phyloP scores from a whole-genome alignment of 2,113 vertebrate genomes.

The Chloropsis cyanopogon region DNA sequence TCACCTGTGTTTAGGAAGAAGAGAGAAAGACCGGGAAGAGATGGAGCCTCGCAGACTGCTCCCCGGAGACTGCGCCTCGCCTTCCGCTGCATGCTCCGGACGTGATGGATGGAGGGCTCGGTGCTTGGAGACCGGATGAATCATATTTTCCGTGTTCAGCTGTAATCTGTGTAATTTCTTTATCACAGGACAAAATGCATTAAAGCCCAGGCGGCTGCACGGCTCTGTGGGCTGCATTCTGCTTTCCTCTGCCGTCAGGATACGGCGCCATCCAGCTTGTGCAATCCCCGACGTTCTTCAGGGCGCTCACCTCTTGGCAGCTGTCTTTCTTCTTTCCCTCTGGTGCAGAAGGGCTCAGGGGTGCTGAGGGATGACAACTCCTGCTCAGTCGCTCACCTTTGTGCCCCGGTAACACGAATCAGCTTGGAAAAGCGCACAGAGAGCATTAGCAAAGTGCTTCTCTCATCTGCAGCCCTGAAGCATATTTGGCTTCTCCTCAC shows the following conservation, averaged over 20 bases:
- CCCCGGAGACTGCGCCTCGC: background rate
- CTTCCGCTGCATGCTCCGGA: background rate
- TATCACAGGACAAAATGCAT: background rate
- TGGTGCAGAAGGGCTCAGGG: background rate
- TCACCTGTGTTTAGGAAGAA: background rate
- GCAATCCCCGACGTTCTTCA: accelerated
- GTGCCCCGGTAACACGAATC: accelerated
- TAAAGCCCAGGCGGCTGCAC: background rate
- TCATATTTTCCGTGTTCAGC: background rate
- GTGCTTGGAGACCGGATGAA: background rate
- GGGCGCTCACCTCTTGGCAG: background rate
- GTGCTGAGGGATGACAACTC: background rate
- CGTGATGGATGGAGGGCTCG: background rate
- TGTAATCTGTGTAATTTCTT: background rate
- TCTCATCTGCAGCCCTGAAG: accelerated
- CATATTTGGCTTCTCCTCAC: background rate
- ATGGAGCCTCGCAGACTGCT: background rate
- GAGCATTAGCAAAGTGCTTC: background rate
- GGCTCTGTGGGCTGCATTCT: background rate
- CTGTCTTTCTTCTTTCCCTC: background rate
- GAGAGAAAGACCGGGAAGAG: background rate
- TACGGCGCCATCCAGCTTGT: accelerated
- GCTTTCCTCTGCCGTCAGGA: background rate
- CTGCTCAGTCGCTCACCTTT: background rate
- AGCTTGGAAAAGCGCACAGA: accelerated